These are phyloP conservation scores for Fopius arisanus DNA, from an alignment of 1,140 invertebrate species.

Conservation along the genomic window DNA sequence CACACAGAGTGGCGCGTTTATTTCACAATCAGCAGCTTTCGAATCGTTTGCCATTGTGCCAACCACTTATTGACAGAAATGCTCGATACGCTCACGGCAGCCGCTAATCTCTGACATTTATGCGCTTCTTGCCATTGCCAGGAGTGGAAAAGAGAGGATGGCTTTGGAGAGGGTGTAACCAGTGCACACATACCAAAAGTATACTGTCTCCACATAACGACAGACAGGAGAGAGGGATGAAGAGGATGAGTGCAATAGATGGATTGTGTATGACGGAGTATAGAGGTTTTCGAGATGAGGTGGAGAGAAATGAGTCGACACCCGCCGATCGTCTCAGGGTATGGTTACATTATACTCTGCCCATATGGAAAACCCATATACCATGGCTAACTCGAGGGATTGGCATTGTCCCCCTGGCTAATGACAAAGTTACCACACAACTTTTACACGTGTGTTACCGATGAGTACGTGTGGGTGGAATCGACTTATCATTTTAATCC, in stretches of 20 bases:
- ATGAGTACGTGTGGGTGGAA: not conserved
- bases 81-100: slow-evolving; percentile 56
- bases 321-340: slow-evolving; percentile 51
- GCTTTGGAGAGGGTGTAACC: not conserved
- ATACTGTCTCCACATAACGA: slow-evolving; percentile 1
- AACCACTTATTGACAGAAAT: slow-evolving; percentile 58
- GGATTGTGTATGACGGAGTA: not conserved
- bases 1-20: slow-evolving; percentile 46
- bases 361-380: slow-evolving; percentile 37
- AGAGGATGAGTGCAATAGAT: slow-evolving; percentile 27
- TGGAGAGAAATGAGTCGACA: slow-evolving; percentile 37
- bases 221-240: slow-evolving; percentile 23
- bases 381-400: slow-evolving; percentile 47
- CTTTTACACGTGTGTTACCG: not conserved
- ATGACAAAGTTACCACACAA: slow-evolving; percentile 57
- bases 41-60: slow-evolving; percentile 51
- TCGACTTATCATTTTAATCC: not conserved
- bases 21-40: slow-evolving; percentile 61
- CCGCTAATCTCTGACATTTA: slow-evolving; percentile 59
- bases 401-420: slow-evolving; percentile 50
- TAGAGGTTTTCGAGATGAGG: slow-evolving; percentile 8
- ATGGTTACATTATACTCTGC: slow-evolving; percentile 50
- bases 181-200: not conserved
- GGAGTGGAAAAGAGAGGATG: slow-evolving; percentile 27
- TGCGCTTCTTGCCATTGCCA: slow-evolving; percentile 40